Base-by-base conservation (phyloP, 2,888 invertebrate genomes). In the Graphium colonna region DNA sequence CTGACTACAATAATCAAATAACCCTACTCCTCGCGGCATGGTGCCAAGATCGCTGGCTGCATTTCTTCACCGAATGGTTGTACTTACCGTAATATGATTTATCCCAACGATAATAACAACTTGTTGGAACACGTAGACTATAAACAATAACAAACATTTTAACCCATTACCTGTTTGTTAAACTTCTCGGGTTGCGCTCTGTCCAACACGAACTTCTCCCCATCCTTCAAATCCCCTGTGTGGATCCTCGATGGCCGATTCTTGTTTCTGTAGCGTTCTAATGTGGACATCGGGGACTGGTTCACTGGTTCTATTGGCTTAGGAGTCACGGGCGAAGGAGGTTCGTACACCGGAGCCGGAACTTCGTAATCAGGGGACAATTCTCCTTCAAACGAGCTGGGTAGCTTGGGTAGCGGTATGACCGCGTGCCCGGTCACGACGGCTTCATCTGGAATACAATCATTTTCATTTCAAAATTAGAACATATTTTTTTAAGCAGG, bases 141-240 rank as follows among this genome's bases (percentile, higher is more conserved):
- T 9, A 13, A 9, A 38, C 15, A n/a, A 42, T n/a, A 21, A 3
- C 45, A 36, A 40, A 13, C n/a, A n/a, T n/a, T n/a, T n/a, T n/a
- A n/a, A n/a, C n/a, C 10, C 33, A 3, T 56, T 56, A 88, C 90
- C 82, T 90, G 89, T 61, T 90, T 90, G 67, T 88, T 87, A 60
- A 90, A 78, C 60, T 79, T 84, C 64, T 93, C 92, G 21, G 91
- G 91, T 63, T 91, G 91, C 55, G 91, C 91, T 59, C 91, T 85
- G 86, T 96, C 93, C 86, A 94, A 87, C 77, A 94, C 92, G 70
- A 93, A 92, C 87, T 95, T 91, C 87, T 93, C 93, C 83, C 96
- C 92, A 77, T 86, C 76, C 55, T 70, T 77, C 49, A 71, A 76
- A 41, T 78, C 85, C 47, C 65, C 79, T 0, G 77, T 79, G 56